Evolutionary conservation across 2,797 vertebrate species (phyloP).

Genomic region (Mormyrops boulengeri): DNA sequence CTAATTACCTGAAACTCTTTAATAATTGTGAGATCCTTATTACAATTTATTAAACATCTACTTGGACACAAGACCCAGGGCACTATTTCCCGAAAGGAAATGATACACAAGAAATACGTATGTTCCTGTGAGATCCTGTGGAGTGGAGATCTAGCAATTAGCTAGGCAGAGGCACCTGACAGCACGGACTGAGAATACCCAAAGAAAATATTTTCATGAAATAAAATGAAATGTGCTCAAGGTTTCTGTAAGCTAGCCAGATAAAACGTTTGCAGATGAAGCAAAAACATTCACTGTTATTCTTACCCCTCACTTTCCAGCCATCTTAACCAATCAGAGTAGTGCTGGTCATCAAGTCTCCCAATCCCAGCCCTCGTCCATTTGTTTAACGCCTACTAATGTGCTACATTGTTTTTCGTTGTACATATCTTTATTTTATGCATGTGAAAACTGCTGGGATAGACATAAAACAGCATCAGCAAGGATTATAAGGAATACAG

Average conservation of each 20-base stretch:
- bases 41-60: background rate
- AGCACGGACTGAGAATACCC: no score
- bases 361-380: background rate
- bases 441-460: background rate
- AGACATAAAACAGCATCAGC: background rate
- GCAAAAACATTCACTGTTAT: background rate
- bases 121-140: background rate
- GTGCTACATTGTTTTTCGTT: background rate
- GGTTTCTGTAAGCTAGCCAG: background rate
- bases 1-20: background rate
- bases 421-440: background rate
- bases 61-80: background rate
- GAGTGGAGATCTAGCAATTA: background rate
- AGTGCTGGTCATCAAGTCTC: background rate
- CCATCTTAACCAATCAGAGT: background rate
- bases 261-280: background rate
- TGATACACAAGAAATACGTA: background rate
- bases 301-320: background rate
- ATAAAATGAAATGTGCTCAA: background rate
- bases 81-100: background rate
- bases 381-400: background rate
- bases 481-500: background rate
- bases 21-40: background rate
- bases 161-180: no score
- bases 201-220: background rate